Conservation (phyloP, 2,888 invertebrate species). For the Rhorus exstirpatorius region DNA sequence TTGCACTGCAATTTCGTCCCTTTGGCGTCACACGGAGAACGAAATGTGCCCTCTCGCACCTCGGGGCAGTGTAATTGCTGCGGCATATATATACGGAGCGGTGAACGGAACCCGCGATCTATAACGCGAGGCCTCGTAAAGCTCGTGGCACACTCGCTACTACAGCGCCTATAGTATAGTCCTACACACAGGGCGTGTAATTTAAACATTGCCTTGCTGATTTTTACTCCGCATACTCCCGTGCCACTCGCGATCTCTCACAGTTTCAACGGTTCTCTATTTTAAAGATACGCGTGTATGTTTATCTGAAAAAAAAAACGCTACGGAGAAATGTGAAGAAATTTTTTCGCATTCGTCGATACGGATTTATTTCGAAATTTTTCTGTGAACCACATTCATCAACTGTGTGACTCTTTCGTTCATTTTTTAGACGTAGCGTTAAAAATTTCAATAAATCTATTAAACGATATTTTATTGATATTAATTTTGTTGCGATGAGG, state of each 20-base stretch:
- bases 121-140: conserved; percentile 78
- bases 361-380: no score
- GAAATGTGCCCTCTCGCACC: conserved; percentile 73
- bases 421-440: no score
- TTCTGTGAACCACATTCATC: no score
- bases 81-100: conserved; percentile 74
- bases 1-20: conserved; percentile 49
- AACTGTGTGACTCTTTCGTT: no score
- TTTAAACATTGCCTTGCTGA: conserved; percentile 83
- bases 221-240: conserved; percentile 70
- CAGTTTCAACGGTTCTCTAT: conserved; percentile 40
- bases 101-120: conserved; percentile 49
- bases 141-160: conserved; percentile 73
- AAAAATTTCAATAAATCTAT: no score
- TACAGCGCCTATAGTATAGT: conserved; percentile 41
- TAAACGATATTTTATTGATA: no score
- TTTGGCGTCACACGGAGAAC: conserved; percentile 67
- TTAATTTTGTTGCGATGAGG: no score
- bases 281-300: conserved; percentile 10
- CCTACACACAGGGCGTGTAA: conserved; percentile 77
- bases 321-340: no score
- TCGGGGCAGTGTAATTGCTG: conserved; percentile 76
- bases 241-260: conserved; percentile 72
- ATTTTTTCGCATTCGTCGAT: no score
- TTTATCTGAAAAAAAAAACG: conserved; percentile 5